Conservation (phyloP, 2,113 vertebrate genomes). For the Myodes glareolus region DNA sequence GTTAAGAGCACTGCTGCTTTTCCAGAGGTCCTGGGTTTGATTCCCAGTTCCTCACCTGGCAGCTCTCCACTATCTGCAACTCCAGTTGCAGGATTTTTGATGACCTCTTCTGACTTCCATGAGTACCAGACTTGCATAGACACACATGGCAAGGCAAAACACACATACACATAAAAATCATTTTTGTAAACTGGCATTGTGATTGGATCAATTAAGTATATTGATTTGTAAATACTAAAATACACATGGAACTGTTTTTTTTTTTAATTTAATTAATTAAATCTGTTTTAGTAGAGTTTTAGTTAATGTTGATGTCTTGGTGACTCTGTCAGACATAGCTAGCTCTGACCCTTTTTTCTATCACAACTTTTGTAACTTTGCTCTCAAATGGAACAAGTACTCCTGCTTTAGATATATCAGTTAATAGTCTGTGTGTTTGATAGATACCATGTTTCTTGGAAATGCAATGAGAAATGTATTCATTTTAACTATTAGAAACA, state of each 20-base stretch:
- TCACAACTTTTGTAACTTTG: conserved; percentile 19
- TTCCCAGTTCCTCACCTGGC: neutral
- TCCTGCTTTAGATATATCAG: neutral
- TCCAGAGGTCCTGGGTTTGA: neutral
- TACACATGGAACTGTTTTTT: neutral
- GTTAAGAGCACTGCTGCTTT: neutral
- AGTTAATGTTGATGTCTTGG: neutral
- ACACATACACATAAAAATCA: neutral
- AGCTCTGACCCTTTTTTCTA: neutral
- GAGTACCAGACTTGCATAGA: neutral
- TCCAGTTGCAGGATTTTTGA: neutral
- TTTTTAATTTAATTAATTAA: neutral
- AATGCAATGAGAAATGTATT: conserved; percentile 36
- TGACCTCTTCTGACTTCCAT: neutral
- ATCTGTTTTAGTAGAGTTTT: neutral
- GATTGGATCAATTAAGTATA: neutral
- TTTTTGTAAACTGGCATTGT: neutral
- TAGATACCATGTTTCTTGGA: neutral
- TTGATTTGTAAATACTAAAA: conserved; percentile 22
- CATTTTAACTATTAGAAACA: conserved; percentile 51
- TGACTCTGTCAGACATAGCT: neutral
- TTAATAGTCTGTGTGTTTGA: conserved; percentile 38
- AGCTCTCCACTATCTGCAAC: neutral
- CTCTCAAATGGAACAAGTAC: conserved; percentile 2
- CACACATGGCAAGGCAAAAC: neutral